phyloP scores from a whole-genome alignment of 2,113 vertebrate species.

The Vulpes ferrilata region DNA sequence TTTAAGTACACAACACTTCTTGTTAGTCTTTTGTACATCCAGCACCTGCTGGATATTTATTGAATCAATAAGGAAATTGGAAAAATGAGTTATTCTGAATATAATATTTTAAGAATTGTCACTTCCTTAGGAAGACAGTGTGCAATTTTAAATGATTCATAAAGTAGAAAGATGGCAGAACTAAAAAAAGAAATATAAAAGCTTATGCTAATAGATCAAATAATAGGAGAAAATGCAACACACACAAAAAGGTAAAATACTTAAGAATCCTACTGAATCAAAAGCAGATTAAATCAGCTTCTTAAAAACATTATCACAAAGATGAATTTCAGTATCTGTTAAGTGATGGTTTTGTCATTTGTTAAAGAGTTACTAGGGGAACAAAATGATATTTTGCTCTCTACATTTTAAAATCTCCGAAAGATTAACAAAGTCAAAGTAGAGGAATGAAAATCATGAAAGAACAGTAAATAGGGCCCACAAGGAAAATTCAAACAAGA shows the following conservation, averaged over 20 bases:
- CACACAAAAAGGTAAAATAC: not conserved
- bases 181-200: not conserved
- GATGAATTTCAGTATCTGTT: not conserved
- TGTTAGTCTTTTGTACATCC: not conserved
- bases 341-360: not conserved
- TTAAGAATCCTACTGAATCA: not conserved
- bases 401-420: conserved; percentile 12
- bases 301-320: conserved; percentile 22
- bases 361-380: not conserved
- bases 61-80: not conserved
- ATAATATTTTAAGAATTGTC: not conserved
- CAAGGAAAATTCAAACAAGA: not conserved
- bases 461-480: not conserved
- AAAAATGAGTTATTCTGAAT: not conserved
- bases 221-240: not conserved
- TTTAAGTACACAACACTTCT: not conserved
- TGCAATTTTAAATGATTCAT: not conserved
- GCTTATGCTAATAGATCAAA: not conserved
- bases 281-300: conserved; percentile 5
- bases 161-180: conserved; percentile 32
- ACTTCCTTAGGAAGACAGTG: not conserved
- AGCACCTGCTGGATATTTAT: not conserved
- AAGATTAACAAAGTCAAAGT: not conserved
- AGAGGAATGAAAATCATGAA: not conserved
- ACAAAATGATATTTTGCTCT: not conserved